Conservation (phyloP, 2,113 vertebrate genomes). For the Cryptotis parvus region DNA sequence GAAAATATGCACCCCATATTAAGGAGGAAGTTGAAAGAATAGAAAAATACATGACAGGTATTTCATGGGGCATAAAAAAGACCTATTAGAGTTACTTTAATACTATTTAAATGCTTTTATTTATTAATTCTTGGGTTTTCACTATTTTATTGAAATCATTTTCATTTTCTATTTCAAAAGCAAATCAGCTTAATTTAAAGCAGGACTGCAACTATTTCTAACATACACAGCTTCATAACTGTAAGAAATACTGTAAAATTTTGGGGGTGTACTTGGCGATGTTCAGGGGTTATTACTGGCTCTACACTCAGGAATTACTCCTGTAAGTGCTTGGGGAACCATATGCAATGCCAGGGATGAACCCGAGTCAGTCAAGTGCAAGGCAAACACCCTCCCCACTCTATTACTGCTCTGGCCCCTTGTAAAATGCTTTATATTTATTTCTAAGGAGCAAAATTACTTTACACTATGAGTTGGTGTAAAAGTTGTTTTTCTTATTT, state of each 20-base stretch:
- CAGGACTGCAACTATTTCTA: neutral
- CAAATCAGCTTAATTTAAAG: conserved; percentile 12
- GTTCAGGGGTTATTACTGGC: too few species aligned
- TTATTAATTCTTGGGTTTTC: conserved; percentile 33
- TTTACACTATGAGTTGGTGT: conserved; percentile 17
- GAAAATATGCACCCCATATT: neutral
- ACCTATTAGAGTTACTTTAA: neutral
- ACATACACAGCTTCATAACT: neutral
- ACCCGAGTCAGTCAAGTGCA: too few species aligned
- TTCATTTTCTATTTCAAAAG: neutral
- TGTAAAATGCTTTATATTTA: conserved; percentile 24
- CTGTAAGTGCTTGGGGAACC: too few species aligned
- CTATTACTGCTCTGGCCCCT: too few species aligned
- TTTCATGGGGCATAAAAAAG: neutral
- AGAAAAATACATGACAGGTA: neutral
- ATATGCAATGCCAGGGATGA: too few species aligned
- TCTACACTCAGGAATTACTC: too few species aligned
- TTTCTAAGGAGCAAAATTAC: conserved; percentile 53
- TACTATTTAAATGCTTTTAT: neutral
- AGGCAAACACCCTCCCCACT: too few species aligned
- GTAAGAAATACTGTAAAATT: neutral
- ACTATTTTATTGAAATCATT: neutral
- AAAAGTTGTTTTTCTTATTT: conserved; percentile 44
- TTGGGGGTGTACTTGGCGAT: neutral
- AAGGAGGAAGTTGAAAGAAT: neutral